phyloP scores from a whole-genome alignment of 1,140 invertebrate species.

The Macrocentrus cingulum region DNA sequence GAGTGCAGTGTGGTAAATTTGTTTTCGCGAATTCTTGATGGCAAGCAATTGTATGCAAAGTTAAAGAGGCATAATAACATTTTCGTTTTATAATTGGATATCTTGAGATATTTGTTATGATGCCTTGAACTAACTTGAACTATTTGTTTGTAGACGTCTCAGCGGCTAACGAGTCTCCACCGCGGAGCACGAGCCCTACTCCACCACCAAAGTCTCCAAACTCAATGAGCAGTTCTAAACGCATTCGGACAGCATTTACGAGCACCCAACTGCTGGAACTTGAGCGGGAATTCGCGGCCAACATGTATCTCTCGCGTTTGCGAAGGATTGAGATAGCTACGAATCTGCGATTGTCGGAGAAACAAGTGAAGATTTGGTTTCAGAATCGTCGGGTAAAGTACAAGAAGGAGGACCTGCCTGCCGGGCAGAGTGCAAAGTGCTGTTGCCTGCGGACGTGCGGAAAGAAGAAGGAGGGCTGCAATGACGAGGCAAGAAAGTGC shows the following conservation, averaged over 20 bases:
- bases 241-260: slow-evolving; percentile 90
- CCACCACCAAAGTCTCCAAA: slow-evolving; percentile 59
- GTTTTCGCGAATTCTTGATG: no score
- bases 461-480: slow-evolving; percentile 63
- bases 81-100: no score
- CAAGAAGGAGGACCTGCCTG: slow-evolving; percentile 76
- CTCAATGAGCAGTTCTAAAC: slow-evolving; percentile 68
- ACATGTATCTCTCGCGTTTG: slow-evolving; percentile 87
- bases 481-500: slow-evolving; percentile 34
- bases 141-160: slow-evolving; percentile 49
- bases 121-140: background rate
- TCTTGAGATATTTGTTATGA: no score
- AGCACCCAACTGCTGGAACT: slow-evolving; percentile 88
- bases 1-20: no score
- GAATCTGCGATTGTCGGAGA: slow-evolving; percentile 83
- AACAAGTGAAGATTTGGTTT: slow-evolving; percentile 96
- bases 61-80: no score
- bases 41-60: no score
- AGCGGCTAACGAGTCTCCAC: slow-evolving; percentile 53
- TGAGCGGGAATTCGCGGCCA: slow-evolving; percentile 87
- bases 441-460: slow-evolving; percentile 59
- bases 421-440: slow-evolving; percentile 54
- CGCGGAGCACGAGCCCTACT: slow-evolving; percentile 62
- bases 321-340: slow-evolving; percentile 91
- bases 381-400: slow-evolving; percentile 89